Conservation (phyloP, 2,113 vertebrate species). For the Lepus europaeus region DNA sequence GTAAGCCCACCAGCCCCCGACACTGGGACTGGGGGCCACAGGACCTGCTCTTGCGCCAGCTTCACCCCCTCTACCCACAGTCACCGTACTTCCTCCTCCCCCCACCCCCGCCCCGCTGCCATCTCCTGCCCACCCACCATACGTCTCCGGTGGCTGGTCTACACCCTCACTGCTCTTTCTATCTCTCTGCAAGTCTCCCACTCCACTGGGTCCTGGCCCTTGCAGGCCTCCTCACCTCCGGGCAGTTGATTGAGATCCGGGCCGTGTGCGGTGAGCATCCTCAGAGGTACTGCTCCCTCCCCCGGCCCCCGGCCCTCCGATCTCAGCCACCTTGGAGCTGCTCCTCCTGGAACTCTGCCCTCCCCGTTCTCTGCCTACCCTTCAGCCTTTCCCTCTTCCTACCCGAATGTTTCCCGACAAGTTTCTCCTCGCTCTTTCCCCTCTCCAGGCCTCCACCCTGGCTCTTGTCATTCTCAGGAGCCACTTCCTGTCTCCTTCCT, state of each 20-base stretch:
- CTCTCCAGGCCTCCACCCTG: neutral
- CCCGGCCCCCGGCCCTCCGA: neutral
- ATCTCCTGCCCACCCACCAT: neutral
- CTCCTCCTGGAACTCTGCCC: neutral
- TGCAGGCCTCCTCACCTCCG: too few relatives aligned
- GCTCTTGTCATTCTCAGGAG: neutral
- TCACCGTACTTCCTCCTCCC: neutral
- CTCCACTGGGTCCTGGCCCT: neutral
- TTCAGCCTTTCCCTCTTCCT: neutral
- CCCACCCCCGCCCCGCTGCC: neutral
- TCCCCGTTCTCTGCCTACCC: neutral
- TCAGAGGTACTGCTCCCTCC: neutral
- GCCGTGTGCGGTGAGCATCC: neutral
- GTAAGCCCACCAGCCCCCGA: neutral
- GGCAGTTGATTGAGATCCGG: neutral
- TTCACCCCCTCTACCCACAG: too few relatives aligned
- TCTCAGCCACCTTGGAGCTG: neutral
- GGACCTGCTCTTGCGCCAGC: neutral
- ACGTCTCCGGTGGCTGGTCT: neutral
- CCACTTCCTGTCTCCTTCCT: neutral
- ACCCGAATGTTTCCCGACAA: neutral
- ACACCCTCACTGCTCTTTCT: neutral
- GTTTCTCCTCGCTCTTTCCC: neutral
- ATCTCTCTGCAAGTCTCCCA: neutral
- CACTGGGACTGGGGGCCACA: neutral